Percentiles rank a stretch among this genome's conserved stretches.
Conservation (phyloP, 2,113 vertebrate species). For the Aepyceros melampus region DNA sequence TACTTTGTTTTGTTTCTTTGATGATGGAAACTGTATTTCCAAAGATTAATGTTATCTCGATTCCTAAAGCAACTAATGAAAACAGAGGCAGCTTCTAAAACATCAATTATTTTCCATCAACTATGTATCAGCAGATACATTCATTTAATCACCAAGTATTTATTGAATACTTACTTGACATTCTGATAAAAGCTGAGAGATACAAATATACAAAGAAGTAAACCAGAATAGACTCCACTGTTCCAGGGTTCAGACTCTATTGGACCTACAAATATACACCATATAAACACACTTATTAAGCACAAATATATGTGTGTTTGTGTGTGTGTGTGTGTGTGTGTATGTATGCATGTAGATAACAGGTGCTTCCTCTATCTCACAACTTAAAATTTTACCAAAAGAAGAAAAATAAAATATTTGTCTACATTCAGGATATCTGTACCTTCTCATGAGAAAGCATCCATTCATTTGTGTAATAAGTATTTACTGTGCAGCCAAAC, state of each 20-base stretch:
- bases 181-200: not conserved
- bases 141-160: not conserved
- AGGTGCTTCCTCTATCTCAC: not conserved
- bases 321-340: accelerated
- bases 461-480: not conserved
- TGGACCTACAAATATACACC: not conserved
- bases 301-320: not conserved
- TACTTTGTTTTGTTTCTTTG: not conserved
- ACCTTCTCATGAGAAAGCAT: not conserved
- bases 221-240: not conserved
- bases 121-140: not conserved
- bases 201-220: not conserved
- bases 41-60: not conserved
- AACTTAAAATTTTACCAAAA: not conserved
- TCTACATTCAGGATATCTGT: not conserved
- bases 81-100: not conserved
- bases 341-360: not conserved
- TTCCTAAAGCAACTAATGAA: not conserved
- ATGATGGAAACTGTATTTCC: not conserved
- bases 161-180: not conserved
- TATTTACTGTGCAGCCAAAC: not conserved
- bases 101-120: not conserved
- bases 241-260: not conserved
- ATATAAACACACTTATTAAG: not conserved
- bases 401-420: not conserved